Conservation (phyloP, 1,140 invertebrate genomes). For the Radopholus similis region DNA sequence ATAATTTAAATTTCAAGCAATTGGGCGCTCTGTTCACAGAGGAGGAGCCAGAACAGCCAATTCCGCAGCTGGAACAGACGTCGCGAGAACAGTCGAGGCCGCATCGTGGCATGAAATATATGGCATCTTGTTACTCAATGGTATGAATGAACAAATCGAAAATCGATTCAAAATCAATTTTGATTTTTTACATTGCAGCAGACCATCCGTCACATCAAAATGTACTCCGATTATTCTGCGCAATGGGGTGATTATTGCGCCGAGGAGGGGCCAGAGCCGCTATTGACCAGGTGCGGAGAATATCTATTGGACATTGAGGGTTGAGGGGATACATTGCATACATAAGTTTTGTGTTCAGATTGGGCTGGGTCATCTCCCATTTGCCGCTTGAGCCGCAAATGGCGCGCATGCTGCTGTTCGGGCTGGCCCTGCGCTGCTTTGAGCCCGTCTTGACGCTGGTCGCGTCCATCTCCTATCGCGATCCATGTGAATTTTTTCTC, state of each 20-base stretch:
- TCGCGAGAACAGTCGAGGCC: not conserved
- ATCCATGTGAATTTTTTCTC: slow-evolving; percentile 63
- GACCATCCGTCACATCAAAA: not conserved
- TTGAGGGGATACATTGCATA: too few relatives aligned
- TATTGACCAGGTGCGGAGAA: slow-evolving; percentile 20
- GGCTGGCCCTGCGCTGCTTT: slow-evolving; percentile 83
- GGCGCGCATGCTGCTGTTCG: slow-evolving; percentile 84
- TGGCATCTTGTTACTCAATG: not conserved
- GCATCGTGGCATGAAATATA: not conserved
- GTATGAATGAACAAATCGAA: not conserved
- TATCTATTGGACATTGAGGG: slow-evolving; percentile 74
- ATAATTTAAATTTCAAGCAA: slow-evolving; percentile 35
- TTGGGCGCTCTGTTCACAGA: slow-evolving; percentile 45
- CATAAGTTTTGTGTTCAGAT: too few relatives aligned
- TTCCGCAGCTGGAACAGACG: not conserved
- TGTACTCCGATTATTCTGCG: not conserved
- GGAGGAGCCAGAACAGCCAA: not conserved
- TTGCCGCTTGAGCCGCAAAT: slow-evolving; percentile 83
- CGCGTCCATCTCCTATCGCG: slow-evolving; percentile 76
- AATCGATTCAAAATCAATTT: too few relatives aligned
- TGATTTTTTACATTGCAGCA: too few relatives aligned
- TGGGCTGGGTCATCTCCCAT: slow-evolving; percentile 81
- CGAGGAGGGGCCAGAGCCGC: not conserved
- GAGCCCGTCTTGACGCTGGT: slow-evolving; percentile 90
- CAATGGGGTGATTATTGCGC: not conserved